Base-by-base conservation (phyloP, 2,113 vertebrate genomes). In the Ammospiza nelsoni region DNA sequence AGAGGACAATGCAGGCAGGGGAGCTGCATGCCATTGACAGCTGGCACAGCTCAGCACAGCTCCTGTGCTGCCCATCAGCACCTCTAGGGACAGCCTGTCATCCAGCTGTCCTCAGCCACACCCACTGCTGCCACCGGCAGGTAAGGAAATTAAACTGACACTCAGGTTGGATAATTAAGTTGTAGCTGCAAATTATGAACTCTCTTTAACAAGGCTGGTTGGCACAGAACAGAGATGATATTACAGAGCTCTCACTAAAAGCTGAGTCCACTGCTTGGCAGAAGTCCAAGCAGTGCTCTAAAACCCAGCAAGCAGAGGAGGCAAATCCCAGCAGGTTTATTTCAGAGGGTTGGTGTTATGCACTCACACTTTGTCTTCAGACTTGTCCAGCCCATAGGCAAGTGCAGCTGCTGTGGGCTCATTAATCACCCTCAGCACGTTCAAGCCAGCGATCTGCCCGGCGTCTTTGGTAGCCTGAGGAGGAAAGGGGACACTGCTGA, bases 341-440 rank as follows among this genome's bases (percentile, higher is more conserved):
- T 55, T 73, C 79, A 69, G 39, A 58, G 55, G 21, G 18, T 0
- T 33, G 33, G 35, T 54, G 69, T 46, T 49, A 29, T 5, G 18
- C 49, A 97, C 98, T 98, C 97, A 99, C 99, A 99, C 95, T 97
- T 99, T 99, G 82, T 99, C 99, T 97, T 99, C 98, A 75, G 99
- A 99, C 94, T 99, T 99, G 87, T 99, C 99, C 93, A 99, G 98
- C 48, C 99, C 99, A n/a, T 99, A 99, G 20, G 99, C 99, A 89
- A 99, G 97, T 20, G 99, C 99, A 71, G 99, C 99, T 41, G 99
- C 99, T 20, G 99, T 99, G 7, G 99, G 99, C 89, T 99, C 99
- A 71, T 99, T 99, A 87, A 99, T 99, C 39, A 99, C 99, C 29
- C 99, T 98, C 95, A 99, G 97, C 33, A 99, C 99, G n/a, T 99